Conservation (phyloP, 2,888 invertebrate genomes). For the Drosophila prolongata region DNA sequence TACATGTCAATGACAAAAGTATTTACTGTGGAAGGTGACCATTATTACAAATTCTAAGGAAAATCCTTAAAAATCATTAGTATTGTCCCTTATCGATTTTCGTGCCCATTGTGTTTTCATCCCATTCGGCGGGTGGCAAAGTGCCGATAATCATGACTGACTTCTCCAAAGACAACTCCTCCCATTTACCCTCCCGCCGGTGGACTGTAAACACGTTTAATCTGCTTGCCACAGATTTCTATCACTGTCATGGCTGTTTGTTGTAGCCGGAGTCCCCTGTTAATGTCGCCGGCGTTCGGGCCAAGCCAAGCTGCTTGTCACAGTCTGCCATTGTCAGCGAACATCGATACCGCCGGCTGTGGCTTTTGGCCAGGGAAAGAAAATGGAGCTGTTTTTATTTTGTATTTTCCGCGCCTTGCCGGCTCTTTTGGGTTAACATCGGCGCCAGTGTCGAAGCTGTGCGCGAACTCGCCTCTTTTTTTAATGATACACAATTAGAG, state of each 20-base stretch:
- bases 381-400: slow-evolving; percentile 28
- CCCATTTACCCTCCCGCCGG: background rate
- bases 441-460: slow-evolving; percentile 30
- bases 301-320: slow-evolving; percentile 15
- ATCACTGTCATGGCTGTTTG: slow-evolving; percentile 72
- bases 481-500: slow-evolving; percentile 84
- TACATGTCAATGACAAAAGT: no score
- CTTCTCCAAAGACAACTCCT: slow-evolving; percentile 64
- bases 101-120: slow-evolving; percentile 18
- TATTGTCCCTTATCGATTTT: slow-evolving; percentile 12
- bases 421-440: slow-evolving; percentile 72
- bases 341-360: slow-evolving; percentile 53
- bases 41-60: background rate
- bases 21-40: background rate
- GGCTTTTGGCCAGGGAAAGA: slow-evolving; percentile 10
- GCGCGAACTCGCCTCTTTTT: slow-evolving; percentile 54
- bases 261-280: slow-evolving; percentile 17
- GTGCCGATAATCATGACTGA: slow-evolving; percentile 80
- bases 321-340: slow-evolving; percentile 62
- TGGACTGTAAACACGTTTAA: slow-evolving; percentile 68
- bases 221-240: slow-evolving; percentile 79
- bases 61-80: slow-evolving; percentile 13
- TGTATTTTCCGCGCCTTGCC: slow-evolving; percentile 18
- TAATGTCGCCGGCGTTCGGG: slow-evolving; percentile 53
- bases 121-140: slow-evolving; percentile 57